These are phyloP conservation scores for Cranoglanis bouderius DNA, from an alignment of 2,113 vertebrate genomes.

Conservation along the genomic window DNA sequence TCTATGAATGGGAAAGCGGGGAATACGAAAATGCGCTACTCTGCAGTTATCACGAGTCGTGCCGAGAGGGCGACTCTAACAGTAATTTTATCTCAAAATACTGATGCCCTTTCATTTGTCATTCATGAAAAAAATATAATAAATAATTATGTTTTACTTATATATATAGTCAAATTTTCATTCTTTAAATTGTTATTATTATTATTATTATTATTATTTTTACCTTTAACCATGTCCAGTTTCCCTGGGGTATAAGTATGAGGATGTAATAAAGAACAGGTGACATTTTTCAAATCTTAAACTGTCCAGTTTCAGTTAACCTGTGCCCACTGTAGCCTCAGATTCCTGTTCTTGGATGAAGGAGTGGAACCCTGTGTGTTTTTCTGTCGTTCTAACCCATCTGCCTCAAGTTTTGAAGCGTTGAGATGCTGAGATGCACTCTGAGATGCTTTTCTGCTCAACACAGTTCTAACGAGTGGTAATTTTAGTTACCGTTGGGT, in stretches of 20 bases:
- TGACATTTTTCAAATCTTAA: not conserved
- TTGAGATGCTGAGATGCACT: not conserved
- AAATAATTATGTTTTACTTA: not conserved
- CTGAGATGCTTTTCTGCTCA: not conserved
- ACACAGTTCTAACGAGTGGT: not conserved
- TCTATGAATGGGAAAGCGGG: too few species aligned
- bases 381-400: not conserved
- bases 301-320: not conserved
- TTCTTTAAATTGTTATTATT: not conserved
- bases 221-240: not conserved
- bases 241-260: not conserved
- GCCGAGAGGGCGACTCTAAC: too few species aligned
- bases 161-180: not conserved
- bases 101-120: not conserved
- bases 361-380: not conserved
- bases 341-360: not conserved
- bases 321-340: not conserved
- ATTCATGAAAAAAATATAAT: not conserved
- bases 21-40: too few species aligned
- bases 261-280: not conserved
- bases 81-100: too few species aligned
- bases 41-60: too few species aligned
- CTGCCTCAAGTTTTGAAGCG: not conserved
- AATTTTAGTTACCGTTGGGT: not conserved
- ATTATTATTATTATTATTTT: too few species aligned